phyloP scores from a whole-genome alignment of 2,113 vertebrate genomes.

The Actinemys pallida region DNA sequence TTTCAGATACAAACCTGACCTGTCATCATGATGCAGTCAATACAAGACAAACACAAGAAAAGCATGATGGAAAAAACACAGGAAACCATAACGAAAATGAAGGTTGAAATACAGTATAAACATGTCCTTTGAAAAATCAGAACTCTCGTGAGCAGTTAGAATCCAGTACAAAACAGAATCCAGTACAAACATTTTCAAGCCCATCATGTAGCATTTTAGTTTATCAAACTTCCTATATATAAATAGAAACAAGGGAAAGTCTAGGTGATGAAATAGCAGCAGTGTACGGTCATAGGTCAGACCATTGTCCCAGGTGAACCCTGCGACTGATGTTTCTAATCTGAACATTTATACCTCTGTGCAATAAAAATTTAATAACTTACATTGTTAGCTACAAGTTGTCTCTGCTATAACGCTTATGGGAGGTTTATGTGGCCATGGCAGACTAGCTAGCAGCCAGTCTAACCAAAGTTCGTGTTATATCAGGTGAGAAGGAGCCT shows the following conservation, averaged over 20 bases:
- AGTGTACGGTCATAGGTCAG: background rate
- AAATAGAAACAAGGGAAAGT: background rate
- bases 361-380: background rate
- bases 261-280: background rate
- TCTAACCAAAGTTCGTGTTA: background rate
- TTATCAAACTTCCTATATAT: background rate
- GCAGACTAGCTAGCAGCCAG: background rate
- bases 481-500: background rate
- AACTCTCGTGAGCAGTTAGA: background rate
- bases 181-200: background rate
- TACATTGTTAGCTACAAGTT: background rate
- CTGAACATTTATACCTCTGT: background rate
- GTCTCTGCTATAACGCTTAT: background rate
- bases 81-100: background rate
- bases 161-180: background rate
- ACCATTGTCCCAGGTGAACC: background rate
- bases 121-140: background rate
- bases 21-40: rapidly evolving
- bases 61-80: rapidly evolving
- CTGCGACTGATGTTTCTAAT: background rate
- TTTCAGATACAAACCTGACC: background rate
- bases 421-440: background rate
- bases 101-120: background rate
- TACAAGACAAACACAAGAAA: background rate
- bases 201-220: background rate